A percentile compares a stretch with the other conserved stretches of the same genome.
phyloP scores from a whole-genome alignment of 2,113 vertebrate genomes.

The Puntigrus tetrazona region DNA sequence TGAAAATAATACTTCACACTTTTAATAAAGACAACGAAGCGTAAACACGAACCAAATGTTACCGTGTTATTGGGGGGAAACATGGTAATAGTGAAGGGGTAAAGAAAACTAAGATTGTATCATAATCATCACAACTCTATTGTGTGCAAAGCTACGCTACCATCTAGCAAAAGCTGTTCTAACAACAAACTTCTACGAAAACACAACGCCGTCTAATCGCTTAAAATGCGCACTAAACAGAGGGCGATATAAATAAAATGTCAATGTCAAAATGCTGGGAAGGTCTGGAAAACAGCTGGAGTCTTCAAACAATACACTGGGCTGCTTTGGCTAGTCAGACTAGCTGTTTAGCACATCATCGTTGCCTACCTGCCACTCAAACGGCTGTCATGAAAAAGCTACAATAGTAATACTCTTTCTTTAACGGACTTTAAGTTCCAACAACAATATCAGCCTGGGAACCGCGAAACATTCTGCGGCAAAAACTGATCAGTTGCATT shows the following conservation, averaged over 20 bases:
- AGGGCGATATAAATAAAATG: neutral
- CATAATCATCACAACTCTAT: neutral
- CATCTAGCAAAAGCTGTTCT: neutral
- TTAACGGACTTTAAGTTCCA: neutral
- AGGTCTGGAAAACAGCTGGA: neutral
- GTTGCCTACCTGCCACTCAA: neutral
- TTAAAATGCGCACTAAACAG: neutral
- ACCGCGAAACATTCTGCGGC: neutral
- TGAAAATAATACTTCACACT: neutral
- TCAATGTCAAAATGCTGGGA: neutral
- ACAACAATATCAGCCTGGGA: neutral
- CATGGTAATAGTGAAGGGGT: neutral
- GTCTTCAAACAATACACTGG: conserved; percentile 11
- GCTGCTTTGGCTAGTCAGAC: conserved; percentile 15
- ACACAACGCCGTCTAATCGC: neutral
- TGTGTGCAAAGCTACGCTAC: conserved; percentile 4
- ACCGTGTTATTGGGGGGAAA: neutral
- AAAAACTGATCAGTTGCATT: neutral
- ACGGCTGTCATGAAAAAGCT: neutral
- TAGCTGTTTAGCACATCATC: conserved; percentile 32
- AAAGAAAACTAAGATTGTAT: too few species aligned
- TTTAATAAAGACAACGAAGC: neutral
- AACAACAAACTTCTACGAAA: neutral
- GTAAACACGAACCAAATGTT: neutral
- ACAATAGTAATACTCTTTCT: neutral